Base-by-base conservation (phyloP, 2,888 invertebrate genomes). In the Erynnis tages region DNA sequence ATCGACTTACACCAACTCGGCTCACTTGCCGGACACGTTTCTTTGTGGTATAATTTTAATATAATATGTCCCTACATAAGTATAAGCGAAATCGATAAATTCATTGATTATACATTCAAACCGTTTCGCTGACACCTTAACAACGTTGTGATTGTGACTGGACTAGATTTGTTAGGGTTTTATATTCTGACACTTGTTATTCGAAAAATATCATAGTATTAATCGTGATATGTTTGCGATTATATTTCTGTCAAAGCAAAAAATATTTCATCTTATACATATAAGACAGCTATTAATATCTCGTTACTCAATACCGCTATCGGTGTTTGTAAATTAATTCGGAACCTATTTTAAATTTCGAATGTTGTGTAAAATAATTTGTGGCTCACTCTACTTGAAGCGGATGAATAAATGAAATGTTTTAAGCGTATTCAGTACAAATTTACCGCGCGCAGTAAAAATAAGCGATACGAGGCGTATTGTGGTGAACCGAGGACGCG, bases 1-100 rank as follows among this genome's bases (percentile, higher is more conserved):
- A 69, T 67, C 69, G 62, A 60, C 63, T 67, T 61, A 65, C 62
- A 60, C 25, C 46, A 54, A 56, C 23, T 53, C 56, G 54, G 54
- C 55, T 56, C 60, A 56, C 53, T 57, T 48, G 52, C 41, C 35
- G 13, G 37, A 45, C 25, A 35, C 38, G 23, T 17, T 44, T 30
- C 7, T 13, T 30, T 30, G 3, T 19, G 16, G 25, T 16, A 10
- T 13, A 14, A 16, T 41, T 41, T 38, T 38, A 23, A 38, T 23
- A 13, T 43, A 11, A 17, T 29, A 17, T 10, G 21, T 21, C 3
- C 21, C 3, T 21, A 29, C 2, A 10, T n/a, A 10, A 2, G 27
- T 41, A 16, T 14, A 17, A 27, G 41, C 16, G 10, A 10, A 27
- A 16, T 27, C 29, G 14, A 27, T 29, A 29, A 2, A 10, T n/a